phyloP scores from a whole-genome alignment of 2,888 invertebrate genomes.

The Nasonovia ribisnigri region DNA sequence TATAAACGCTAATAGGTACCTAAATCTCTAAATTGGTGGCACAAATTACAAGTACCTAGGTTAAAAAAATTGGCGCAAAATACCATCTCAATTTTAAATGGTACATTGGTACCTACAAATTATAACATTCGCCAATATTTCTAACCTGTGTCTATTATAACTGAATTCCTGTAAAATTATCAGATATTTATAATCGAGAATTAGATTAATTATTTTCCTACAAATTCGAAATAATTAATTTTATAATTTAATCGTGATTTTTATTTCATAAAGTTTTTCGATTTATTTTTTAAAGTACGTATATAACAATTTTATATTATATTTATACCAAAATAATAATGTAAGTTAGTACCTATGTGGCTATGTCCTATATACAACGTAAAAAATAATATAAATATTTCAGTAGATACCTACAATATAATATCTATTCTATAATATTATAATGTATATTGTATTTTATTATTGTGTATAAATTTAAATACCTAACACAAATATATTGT shows the following conservation, averaged over 20 bases:
- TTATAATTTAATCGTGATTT: neutral
- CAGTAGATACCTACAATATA: neutral
- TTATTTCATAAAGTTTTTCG: neutral
- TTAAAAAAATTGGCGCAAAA: too few species aligned
- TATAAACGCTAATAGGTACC: neutral
- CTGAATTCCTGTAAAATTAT: neutral
- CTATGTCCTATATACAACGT: neutral
- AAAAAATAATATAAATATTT: neutral
- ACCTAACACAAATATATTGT: neutral
- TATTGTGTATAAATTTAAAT: neutral
- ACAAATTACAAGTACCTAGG: too few species aligned
- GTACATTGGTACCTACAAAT: neutral
- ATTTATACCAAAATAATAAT: neutral
- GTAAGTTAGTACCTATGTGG: neutral
- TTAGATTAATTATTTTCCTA: neutral
- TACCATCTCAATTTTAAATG: too few species aligned
- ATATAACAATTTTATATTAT: neutral
- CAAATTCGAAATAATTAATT: neutral
- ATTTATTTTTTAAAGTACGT: neutral
- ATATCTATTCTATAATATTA: neutral
- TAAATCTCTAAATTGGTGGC: neutral
- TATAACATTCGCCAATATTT: neutral
- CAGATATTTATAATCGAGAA: neutral
- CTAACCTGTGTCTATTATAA: neutral
- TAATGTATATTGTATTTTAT: neutral